Base-by-base conservation (phyloP, 2,888 invertebrate genomes). In the Eristalis arbustorum region DNA sequence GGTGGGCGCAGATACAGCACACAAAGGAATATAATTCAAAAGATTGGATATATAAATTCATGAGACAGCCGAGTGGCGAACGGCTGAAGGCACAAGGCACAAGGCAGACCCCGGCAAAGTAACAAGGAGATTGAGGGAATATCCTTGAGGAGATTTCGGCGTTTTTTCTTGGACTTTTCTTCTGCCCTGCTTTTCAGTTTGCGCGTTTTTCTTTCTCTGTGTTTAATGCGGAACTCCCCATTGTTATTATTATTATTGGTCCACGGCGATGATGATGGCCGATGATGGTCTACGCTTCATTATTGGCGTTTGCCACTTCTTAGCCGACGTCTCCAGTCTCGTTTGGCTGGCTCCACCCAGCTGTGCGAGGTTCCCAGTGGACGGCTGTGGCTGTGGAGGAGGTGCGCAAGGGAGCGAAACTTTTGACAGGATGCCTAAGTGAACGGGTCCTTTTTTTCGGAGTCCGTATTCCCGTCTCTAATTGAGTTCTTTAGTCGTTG, bases 391-490 rank as follows among this genome's bases (percentile, higher is more conserved):
- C 25, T n/a, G n/a, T n/a, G n/a, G 42, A 1, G 42, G 42, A n/a
- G 14, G n/a, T 18, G 42, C 2, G 2, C 25, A 1, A 25, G 42
- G 42, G 42, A 42, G 42, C 25, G 63, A 73, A 73, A 64, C n/a
- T 77, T 76, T 82, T 68, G 71, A 82, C 59, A 72, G 71, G 64
- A 34, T 23, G 34, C 68, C 59, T 56, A 8, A 64, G 56, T n/a
- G 28, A 72, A 61, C 64, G 73, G 18, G 18, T 49, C 49, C 49
- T 10, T 31, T 31, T 84, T 59, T 63, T 73, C 56, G 73, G 42
- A 42, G 75, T 49, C 49, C 62, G 71, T 72, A 76, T 84, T 84
- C 73, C 57, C 76, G 76, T 81, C 68, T 73, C 68, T 85, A 85
- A 81, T 77, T 85, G 76, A 77, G 49, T 49, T 49, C 49, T 18